Base-by-base conservation (phyloP, 2,888 invertebrate species). In the Drosophila macrospina region DNA sequence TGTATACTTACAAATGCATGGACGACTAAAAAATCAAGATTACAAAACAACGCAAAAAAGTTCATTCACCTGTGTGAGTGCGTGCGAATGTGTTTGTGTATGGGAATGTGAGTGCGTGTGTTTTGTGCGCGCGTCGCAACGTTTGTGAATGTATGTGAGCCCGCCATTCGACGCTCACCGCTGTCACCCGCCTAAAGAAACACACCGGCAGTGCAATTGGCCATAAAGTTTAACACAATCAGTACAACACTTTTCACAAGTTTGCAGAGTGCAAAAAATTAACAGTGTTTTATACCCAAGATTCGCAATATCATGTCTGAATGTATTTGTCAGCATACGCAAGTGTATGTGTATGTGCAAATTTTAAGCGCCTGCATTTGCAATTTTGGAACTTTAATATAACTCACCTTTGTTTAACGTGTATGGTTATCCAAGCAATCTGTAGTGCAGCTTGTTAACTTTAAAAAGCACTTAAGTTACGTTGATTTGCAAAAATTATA, bases 41-140 rank as follows among this genome's bases (percentile, higher is more conserved):
- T 88, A 88, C 88, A 86, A 85, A 88, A 85, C 88, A 86, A 78
- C 78, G 85, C 86, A 88, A 88, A 84, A 88, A 83, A 76, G 85
- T 88, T 85, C 85, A 86, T 85, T 85, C 88, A 88, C 85, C 85
- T 85, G 86, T 82, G 69, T 75, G 86, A 82, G 86, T 79, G 85
- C 71, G 85, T 71, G 68, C 64, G 37, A 54, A 45, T 70, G 54
- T 51, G 55, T 64, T 32, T 64, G 30, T 64, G 61, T 36, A 62
- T 76, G 30, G 30, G 84, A 80, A 60, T 66, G 50, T 42, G 50
- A 50, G 28, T 65, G 51, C 62, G 39, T 65, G 32, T 63, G 63
- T 32, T 72, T 65, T 60, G 51, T 78, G 71, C 72, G 78, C 72
- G 72, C 71, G 63, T 64, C 63, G 66, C 45, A 54, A 28, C 34